These are phyloP conservation scores for Sclerodermus sp. DNA, from an alignment of 2,888 invertebrate species.

Conservation along the genomic window DNA sequence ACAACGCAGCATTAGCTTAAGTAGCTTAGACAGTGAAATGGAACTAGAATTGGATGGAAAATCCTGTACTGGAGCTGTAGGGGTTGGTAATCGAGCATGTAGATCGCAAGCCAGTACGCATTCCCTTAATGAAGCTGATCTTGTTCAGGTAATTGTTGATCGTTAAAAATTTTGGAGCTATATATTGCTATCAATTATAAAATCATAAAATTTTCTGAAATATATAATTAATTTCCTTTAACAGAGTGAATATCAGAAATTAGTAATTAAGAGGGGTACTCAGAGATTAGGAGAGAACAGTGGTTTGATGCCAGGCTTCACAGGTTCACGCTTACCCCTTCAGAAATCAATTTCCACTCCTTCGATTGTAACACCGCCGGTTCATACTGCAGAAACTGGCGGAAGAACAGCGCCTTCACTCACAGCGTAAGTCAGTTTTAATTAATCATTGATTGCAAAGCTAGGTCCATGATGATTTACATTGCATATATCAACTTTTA, in stretches of 20 bases:
- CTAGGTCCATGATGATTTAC: conserved; percentile 12
- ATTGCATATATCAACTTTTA: too few species aligned
- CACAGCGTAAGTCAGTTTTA: conserved; percentile 61
- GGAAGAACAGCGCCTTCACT: conserved; percentile 61
- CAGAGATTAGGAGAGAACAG: conserved; percentile 58
- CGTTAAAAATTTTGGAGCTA: not conserved
- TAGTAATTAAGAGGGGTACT: conserved; percentile 61
- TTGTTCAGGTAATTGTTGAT: conserved; percentile 64
- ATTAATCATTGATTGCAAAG: conserved; percentile 14
- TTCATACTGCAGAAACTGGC: conserved; percentile 62
- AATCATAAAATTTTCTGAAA: too few species aligned
- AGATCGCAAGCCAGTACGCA: conserved; percentile 67
- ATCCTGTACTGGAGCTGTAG: conserved; percentile 60
- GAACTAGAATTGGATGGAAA: conserved; percentile 63
- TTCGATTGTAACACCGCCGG: conserved; percentile 75
- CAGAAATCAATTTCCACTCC: conserved; percentile 91
- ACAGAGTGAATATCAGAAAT: conserved; percentile 75
- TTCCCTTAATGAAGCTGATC: conserved; percentile 85
- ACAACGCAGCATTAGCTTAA: conserved; percentile 68
- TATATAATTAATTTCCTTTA: conserved; percentile 16
- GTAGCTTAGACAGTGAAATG: conserved; percentile 85
- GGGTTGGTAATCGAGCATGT: conserved; percentile 45
- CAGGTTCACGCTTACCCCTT: conserved; percentile 72
- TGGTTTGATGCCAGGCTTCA: conserved; percentile 57
- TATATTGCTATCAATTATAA: too few species aligned